Conservation (phyloP, 2,113 vertebrate species). For the Neolamprologus caudopunctatus region DNA sequence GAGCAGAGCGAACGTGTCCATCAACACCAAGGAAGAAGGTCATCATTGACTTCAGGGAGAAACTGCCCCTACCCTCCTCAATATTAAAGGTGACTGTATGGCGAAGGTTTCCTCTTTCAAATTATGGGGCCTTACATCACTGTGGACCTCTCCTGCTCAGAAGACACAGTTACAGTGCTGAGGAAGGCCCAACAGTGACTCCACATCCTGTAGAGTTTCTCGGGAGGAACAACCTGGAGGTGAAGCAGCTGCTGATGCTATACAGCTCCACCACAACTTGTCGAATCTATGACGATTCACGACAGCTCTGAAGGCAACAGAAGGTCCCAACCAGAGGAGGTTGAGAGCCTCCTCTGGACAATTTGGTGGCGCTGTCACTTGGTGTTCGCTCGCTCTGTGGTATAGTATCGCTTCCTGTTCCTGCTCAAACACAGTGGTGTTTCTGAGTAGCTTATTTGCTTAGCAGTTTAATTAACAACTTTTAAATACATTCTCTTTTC, state of each 20-base stretch:
- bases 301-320: background rate
- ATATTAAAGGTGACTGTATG: background rate
- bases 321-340: background rate
- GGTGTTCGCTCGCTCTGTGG: too few relatives aligned
- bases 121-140: background rate
- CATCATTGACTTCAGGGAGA: background rate
- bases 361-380: too few relatives aligned
- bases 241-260: background rate
- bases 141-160: background rate
- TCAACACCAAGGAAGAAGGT: background rate
- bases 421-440: too few relatives aligned
- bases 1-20: background rate
- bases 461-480: too few relatives aligned
- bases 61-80: background rate
- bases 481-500: too few relatives aligned
- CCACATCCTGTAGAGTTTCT: background rate
- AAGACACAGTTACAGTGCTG: background rate
- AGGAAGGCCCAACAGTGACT: background rate
- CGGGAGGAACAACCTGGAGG: background rate
- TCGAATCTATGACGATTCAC: background rate
- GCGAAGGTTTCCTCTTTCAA: background rate
- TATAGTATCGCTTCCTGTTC: too few relatives aligned
- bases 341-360: too few relatives aligned
- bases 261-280: background rate
- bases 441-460: too few relatives aligned